Conservation (phyloP, 2,888 invertebrate genomes). For the Drosophila macrospina region DNA sequence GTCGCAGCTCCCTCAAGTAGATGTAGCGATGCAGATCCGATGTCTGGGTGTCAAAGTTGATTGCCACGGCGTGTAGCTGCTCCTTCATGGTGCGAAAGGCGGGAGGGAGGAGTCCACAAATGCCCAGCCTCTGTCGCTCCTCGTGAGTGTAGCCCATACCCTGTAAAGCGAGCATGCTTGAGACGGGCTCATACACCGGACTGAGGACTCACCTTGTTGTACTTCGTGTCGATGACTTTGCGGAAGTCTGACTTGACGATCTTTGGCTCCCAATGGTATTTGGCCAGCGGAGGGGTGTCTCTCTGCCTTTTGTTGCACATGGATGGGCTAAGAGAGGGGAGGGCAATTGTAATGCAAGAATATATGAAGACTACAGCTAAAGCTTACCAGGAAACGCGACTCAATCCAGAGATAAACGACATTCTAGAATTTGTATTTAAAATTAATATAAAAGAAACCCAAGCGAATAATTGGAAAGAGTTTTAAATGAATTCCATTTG, state of each 20-base stretch:
- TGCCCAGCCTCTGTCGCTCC: slow-evolving; percentile 95
- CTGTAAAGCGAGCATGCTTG: slow-evolving; percentile 21
- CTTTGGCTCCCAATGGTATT: slow-evolving; percentile 10
- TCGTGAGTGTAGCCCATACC: slow-evolving; percentile 87
- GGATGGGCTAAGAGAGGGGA: background rate
- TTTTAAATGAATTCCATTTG: background rate
- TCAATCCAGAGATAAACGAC: slow-evolving; percentile 16
- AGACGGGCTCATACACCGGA: too few species aligned
- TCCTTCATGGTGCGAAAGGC: slow-evolving; percentile 93
- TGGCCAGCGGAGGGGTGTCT: background rate
- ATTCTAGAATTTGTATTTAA: slow-evolving; percentile 12
- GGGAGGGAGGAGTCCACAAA: slow-evolving; percentile 97
- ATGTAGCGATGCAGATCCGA: slow-evolving; percentile 96
- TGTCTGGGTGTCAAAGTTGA: slow-evolving; percentile 91
- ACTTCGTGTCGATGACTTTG: slow-evolving; percentile 24
- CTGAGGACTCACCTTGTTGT: slow-evolving; percentile 57
- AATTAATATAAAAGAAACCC: background rate
- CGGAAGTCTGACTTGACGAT: slow-evolving; percentile 82
- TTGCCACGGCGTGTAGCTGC: slow-evolving; percentile 92
- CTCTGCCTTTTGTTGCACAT: background rate
- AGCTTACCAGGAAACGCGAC: slow-evolving; percentile 23
- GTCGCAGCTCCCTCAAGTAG: slow-evolving; percentile 91
- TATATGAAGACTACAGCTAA: too few species aligned
- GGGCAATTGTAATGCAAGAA: too few species aligned
- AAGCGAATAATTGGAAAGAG: background rate